Conservation (phyloP, 2,113 vertebrate genomes). For the Steatornis caripensis region DNA sequence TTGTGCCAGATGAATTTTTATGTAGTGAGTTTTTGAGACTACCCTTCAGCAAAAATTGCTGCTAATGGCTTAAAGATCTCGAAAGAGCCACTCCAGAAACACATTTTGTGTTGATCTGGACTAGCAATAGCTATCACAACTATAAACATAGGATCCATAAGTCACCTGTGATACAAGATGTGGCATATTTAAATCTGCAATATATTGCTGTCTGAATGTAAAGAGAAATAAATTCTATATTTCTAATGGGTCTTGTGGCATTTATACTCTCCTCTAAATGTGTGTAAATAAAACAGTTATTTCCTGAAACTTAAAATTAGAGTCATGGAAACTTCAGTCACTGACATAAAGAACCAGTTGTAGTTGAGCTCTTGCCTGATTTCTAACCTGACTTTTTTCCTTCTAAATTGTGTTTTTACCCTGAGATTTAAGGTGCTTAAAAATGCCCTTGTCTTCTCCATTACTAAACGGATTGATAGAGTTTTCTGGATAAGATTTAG, state of each 20-base stretch:
- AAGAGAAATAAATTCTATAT: conserved; percentile 81
- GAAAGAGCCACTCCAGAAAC: not conserved
- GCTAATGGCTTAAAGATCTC: not conserved
- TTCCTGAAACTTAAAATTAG: not conserved
- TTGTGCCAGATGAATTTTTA: not conserved
- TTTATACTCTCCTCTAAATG: not conserved
- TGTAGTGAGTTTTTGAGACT: not conserved
- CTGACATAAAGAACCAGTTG: not conserved
- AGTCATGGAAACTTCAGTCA: not conserved
- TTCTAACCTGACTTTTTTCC: not conserved
- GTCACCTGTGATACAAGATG: not conserved
- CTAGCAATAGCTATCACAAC: not conserved
- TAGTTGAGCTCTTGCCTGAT: not conserved
- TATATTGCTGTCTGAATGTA: conserved; percentile 52
- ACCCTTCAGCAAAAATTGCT: not conserved
- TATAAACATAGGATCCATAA: not conserved
- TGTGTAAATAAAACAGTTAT: not conserved
- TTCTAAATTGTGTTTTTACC: not conserved
- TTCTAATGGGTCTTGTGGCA: conserved; percentile 58
- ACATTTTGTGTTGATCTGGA: not conserved
- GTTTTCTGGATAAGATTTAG: not conserved
- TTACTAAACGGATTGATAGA: not conserved
- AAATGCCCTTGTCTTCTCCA: not conserved
- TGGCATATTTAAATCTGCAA: not conserved
- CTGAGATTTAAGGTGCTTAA: not conserved